phyloP scores from a whole-genome alignment of 2,797 vertebrate species.

The Falco naumanni region DNA sequence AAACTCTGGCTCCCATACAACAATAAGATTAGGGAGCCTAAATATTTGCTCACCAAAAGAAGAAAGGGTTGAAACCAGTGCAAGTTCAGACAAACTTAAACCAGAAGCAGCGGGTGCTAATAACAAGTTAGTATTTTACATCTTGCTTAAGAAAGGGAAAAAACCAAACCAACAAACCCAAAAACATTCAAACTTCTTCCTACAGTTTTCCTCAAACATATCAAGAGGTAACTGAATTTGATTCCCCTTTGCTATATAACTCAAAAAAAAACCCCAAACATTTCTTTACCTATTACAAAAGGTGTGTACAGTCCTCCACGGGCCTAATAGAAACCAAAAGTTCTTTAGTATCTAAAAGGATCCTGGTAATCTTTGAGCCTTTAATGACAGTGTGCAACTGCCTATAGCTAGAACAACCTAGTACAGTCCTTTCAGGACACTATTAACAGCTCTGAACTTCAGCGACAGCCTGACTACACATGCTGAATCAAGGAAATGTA shows the following conservation, averaged over 20 bases:
- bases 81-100: not conserved
- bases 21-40: not conserved
- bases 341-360: not conserved
- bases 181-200: not conserved
- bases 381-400: not conserved
- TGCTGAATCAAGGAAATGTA: rapidly evolving
- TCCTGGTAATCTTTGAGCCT: not conserved
- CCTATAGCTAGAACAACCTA: not conserved
- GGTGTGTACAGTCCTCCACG: not conserved
- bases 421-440: not conserved
- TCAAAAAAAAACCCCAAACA: not conserved
- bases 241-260: not conserved
- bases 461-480: not conserved
- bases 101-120: not conserved
- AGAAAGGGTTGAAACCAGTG: not conserved
- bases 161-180: not conserved
- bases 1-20: not conserved
- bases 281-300: not conserved
- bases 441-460: not conserved
- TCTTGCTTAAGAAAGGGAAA: not conserved
- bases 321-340: not conserved
- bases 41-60: not conserved
- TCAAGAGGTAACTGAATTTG: not conserved
- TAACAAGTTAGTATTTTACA: not conserved
- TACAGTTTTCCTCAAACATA: not conserved